Percentiles rank a stretch among this genome's conserved stretches.
phyloP scores from a whole-genome alignment of 2,113 vertebrate genomes.

The Irena cyanogastra region DNA sequence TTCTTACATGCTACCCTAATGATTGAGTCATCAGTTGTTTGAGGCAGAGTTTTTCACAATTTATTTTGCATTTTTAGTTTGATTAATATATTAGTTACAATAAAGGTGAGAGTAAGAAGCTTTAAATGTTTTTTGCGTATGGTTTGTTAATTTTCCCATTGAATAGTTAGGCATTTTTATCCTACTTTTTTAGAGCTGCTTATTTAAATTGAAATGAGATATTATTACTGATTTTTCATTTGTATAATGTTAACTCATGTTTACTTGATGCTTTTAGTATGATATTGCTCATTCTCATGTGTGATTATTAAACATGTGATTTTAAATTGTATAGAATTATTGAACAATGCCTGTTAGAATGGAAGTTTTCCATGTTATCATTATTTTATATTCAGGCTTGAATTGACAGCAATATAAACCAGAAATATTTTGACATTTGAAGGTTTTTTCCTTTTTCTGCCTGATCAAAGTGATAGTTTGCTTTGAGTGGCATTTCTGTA shows the following conservation, averaged over 20 bases:
- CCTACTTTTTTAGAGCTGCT: neutral
- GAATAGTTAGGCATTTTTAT: neutral
- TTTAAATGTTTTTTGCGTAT: neutral
- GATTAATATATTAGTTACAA: neutral
- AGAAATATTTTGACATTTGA: constrained; percentile 10
- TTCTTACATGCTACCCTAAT: neutral
- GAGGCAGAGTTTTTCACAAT: neutral
- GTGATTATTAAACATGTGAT: neutral
- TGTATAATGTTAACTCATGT: neutral
- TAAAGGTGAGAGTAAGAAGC: neutral
- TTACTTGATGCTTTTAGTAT: neutral
- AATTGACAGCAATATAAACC: neutral
- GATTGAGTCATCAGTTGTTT: neutral
- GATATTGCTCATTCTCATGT: neutral
- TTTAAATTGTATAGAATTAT: constrained; percentile 13
- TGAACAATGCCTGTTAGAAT: neutral
- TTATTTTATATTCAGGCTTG: neutral
- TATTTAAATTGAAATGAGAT: neutral
- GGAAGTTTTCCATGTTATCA: neutral
- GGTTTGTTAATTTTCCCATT: neutral
- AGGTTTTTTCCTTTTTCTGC: neutral
- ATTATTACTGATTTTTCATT: neutral
- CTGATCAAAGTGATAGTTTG: neutral
- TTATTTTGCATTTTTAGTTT: neutral
- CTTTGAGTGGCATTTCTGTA: neutral